phyloP scores from a whole-genome alignment of 2,888 invertebrate genomes.

The Agelastica alni region DNA sequence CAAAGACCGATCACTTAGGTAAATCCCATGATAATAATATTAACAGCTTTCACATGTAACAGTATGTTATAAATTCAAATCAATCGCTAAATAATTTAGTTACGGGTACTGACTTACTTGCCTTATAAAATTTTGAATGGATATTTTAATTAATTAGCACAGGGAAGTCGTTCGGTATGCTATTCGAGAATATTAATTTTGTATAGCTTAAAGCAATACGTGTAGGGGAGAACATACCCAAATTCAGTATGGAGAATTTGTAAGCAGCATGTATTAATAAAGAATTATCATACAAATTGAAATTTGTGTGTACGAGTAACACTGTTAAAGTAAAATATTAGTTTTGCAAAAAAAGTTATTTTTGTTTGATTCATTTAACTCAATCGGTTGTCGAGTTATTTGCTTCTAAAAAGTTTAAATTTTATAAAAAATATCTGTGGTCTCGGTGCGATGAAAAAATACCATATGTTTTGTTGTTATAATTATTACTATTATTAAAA shows the following conservation, averaged over 20 bases:
- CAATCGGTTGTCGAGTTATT: no score
- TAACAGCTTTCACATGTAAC: conserved; percentile 6
- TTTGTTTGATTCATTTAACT: no score
- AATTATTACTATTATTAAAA: no score
- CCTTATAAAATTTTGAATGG: conserved; percentile 35
- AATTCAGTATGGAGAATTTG: background rate
- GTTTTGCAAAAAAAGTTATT: no score
- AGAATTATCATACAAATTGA: background rate
- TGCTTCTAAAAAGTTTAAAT: no score
- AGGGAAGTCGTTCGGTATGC: conserved; percentile 34
- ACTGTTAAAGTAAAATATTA: no score
- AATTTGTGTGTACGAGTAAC: conserved; percentile 6
- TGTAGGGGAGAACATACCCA: conserved; percentile 3
- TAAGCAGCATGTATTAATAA: background rate
- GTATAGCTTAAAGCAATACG: conserved; percentile 11
- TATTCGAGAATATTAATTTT: conserved; percentile 34
- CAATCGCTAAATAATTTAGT: conserved; percentile 31
- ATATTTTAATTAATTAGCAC: conserved; percentile 35
- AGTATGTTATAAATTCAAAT: conserved; percentile 23
- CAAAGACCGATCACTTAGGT: no score
- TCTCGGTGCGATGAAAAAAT: no score
- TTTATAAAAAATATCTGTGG: no score
- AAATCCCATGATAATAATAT: conserved; percentile 9
- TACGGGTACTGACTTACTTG: conserved; percentile 27
- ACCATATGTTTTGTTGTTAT: no score